Conservation (phyloP, 1,140 invertebrate species). For the Diprion similis region DNA sequence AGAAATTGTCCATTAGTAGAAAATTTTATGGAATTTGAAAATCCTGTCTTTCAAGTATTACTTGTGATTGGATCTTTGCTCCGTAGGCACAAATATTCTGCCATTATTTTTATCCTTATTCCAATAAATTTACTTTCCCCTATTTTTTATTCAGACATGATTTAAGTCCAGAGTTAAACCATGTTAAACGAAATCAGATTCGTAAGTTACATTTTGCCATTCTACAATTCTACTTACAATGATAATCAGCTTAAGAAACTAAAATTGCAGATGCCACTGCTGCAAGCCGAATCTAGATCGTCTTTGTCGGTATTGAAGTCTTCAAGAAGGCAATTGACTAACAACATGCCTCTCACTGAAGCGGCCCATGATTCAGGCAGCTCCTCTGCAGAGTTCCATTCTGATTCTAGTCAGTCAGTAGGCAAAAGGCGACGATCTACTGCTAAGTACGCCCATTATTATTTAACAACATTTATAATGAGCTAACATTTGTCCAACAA, state of each 20-base stretch:
- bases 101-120: background rate
- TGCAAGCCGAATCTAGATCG: constrained; percentile 59
- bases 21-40: background rate
- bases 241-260: constrained; percentile 26
- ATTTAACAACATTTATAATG: background rate
- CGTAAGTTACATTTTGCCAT: constrained; percentile 24
- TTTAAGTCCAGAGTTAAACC: background rate
- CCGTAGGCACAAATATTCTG: no score
- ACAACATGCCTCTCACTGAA: constrained; percentile 55
- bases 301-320: constrained; percentile 60
- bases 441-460: constrained; percentile 41
- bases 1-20: background rate
- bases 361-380: constrained; percentile 57
- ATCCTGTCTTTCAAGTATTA: background rate
- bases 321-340: constrained; percentile 57
- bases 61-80: background rate
- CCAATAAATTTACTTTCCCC: background rate
- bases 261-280: constrained; percentile 54
- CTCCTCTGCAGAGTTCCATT: constrained; percentile 60
- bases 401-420: constrained; percentile 61
- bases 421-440: constrained; percentile 53
- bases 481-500: no score
- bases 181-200: background rate
- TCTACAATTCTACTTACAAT: constrained; percentile 9
- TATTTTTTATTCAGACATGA: background rate